Evolutionary conservation across 2,113 vertebrate genomes (phyloP), one percentile per base, ranked within the genome.

Genomic region (Chauna torquata): DNA sequence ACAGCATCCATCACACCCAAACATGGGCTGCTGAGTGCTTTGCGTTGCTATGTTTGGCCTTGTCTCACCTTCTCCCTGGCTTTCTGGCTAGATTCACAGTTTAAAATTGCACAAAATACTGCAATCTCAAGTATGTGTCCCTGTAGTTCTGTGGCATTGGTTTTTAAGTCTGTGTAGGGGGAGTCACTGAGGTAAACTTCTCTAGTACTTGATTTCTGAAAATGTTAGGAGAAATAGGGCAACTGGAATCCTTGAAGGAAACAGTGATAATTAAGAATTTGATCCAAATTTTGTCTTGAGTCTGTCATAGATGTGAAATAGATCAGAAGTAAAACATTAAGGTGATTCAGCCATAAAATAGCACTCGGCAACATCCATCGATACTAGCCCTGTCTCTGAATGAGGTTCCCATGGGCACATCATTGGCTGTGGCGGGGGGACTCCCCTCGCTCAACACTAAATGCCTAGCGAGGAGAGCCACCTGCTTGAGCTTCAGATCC

Each of bases 1-100:
- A 72, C 49, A 85, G 57, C 81, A 79, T 94, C 65, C 61, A 76
- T 92, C 89, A 82, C 44, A 34, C 12, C 61, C 71, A 66, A 69
- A 55, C 16, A 45, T 6, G 55, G 38, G 32, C 80, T 45, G 50
- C 59, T 42, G 47, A 70, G 42, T 25, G 76, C 36, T 28, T 8
- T 16, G 16, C 9, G 3, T 34, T 57, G 54, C 44, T 77, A 1
- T 13, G 5, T 47, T 62, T 38, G 62, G 17, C 34, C 32, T 77
- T 17, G 6, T 55, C 91, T 72, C 27, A 27, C 30, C 16, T 72
- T 69, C 49, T 61, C 16, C 32, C 17, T 34, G 71, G 10, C 22
- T 91, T 82, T 76, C 57, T 79, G 74, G 61, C 16, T 82, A 25
- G 16, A 36, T 45, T 76, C n/a, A 57, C 27, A 42, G 3, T 32